Conservation (phyloP, 2,888 invertebrate species). For the Lepidocyrtinus sp. region DNA sequence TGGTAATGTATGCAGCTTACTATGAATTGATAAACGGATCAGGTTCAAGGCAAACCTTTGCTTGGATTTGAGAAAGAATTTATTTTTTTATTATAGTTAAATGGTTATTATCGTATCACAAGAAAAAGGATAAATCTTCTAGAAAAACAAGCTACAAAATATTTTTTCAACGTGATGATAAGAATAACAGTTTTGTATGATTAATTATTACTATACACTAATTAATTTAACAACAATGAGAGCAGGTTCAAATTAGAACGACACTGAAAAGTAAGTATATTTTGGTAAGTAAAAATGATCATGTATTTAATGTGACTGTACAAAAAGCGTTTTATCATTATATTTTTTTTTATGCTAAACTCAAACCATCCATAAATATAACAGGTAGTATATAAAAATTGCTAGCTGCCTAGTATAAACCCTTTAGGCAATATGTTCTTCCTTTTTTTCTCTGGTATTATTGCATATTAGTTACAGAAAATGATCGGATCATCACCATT, state of each 20-base stretch:
- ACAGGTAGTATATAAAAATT: background rate
- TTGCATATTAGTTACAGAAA: background rate
- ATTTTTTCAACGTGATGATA: background rate
- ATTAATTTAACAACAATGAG: background rate
- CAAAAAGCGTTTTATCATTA: slow-evolving; percentile 17
- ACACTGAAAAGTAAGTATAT: slow-evolving; percentile 6
- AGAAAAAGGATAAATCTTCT: slow-evolving; percentile 2
- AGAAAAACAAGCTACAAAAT: slow-evolving; percentile 6
- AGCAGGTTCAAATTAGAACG: background rate
- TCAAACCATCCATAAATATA: too few species aligned
- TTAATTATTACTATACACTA: too few species aligned
- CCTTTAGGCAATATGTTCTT: background rate
- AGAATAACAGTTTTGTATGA: background rate
- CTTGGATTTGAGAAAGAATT: too few species aligned
- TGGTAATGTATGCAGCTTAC: too few species aligned
- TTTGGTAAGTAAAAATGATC: slow-evolving; percentile 19
- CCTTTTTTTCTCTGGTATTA: too few species aligned
- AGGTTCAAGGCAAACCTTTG: too few species aligned
- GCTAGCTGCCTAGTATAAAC: background rate
- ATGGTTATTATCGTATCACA: slow-evolving; percentile 19
- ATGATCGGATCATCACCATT: slow-evolving; percentile 9
- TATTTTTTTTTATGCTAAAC: too few species aligned
- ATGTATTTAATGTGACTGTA: slow-evolving; percentile 10
- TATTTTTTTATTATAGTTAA: too few species aligned
- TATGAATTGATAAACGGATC: too few species aligned